These are phyloP conservation scores for Phasianus colchicus DNA, from an alignment of 2,113 vertebrate species.

Conservation along the genomic window DNA sequence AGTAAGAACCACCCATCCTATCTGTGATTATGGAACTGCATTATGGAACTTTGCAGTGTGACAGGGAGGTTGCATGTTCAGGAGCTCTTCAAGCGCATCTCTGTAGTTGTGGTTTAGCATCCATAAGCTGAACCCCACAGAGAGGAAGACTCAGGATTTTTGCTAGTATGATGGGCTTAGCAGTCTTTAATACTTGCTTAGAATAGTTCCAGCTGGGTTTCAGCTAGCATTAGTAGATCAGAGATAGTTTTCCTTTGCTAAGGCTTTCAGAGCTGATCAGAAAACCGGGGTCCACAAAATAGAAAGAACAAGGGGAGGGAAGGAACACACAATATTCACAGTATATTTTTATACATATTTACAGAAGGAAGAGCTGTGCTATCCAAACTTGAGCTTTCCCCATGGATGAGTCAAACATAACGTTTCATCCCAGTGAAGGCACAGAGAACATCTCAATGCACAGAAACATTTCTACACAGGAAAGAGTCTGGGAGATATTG, in stretches of 20 bases:
- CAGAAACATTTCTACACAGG: conserved; percentile 64
- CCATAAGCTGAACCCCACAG: not conserved
- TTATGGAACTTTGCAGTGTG: not conserved
- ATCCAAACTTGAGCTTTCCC: conserved; percentile 53
- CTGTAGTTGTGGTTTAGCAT: not conserved
- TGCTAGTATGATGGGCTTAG: not conserved
- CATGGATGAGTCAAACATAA: conserved; percentile 75
- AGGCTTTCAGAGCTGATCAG: not conserved
- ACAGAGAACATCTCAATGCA: conserved; percentile 62
- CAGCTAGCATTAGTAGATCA: not conserved
- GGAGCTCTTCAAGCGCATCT: not conserved
- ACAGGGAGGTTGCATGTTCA: not conserved
- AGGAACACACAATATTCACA: conserved; percentile 66
- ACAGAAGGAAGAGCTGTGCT: conserved; percentile 68
- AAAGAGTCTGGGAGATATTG: conserved; percentile 51
- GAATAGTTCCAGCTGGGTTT: not conserved
- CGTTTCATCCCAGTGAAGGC: conserved; percentile 33
- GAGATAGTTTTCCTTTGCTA: not conserved
- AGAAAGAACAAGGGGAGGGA: conserved; percentile 51
- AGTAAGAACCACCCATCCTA: not conserved
- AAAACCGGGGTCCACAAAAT: conserved; percentile 16
- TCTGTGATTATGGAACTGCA: not conserved
- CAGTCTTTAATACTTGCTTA: not conserved
- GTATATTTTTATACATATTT: conserved; percentile 66
- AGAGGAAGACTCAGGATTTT: not conserved